Evolutionary conservation across 2,113 vertebrate species (phyloP), one percentile per base, ranked within the genome.

Genomic region (Silurus meridionalis): DNA sequence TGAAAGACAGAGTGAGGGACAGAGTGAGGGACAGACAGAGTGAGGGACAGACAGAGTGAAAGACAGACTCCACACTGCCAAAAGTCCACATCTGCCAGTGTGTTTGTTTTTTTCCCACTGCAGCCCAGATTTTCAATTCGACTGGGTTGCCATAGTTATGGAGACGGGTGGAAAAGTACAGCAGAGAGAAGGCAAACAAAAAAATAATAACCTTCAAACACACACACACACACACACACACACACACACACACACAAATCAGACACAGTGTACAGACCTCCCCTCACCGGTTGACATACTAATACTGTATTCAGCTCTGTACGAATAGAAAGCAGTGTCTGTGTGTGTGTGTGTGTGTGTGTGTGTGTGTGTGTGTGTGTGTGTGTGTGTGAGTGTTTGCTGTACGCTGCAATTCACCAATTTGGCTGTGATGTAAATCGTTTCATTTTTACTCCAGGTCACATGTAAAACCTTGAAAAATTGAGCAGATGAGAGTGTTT

Each of bases 91-190:
- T 83, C 72, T 88, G 80, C 57, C 66, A 67, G 53, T 28, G 21
- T 71, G 25, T 61, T 83, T 82, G 4, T 64, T 9, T 8, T 63
- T 85, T 86, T 66, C 85, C 89, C 83, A 80, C 83, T 90, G 90
- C 61, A 89, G 88, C 67, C 66, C 88, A 90, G 90, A 90, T 89
- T 90, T 91, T 83, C 66, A 61, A 84, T 84, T 84, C 21, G 37
- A 64, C 84, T 74, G 83, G 87, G 92, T 94, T 95, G 92, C 93
- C 92, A 94, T 93, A 94, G 93, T 92, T 93, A 93, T 93, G 57
- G 86, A 81, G 91, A 82, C 85, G 90, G 86, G 90, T 89, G 90
- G 87, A 91, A 93, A 94, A 94, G 91, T 87, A 93, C 89, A 93
- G 91, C 92, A 90, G 89, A 92, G 90, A 88, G 88, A 88, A 64